Evolutionary conservation across 2,797 vertebrate genomes (phyloP), one percentile per base, ranked within the genome.

Genomic region (Eospalax fontanierii): DNA sequence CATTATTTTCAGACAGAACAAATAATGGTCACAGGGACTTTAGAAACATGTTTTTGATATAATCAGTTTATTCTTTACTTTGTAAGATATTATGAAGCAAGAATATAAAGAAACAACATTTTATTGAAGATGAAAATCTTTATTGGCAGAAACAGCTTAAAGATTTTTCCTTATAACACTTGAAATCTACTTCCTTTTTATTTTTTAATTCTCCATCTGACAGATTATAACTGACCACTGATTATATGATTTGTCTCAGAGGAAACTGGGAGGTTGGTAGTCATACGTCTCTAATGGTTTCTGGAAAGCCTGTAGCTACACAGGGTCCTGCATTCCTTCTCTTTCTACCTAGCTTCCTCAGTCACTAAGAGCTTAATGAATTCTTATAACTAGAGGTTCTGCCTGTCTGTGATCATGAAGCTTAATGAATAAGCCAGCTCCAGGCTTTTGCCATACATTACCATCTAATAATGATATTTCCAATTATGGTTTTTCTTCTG

Each of bases 1-100:
- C 35, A 74, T 83, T 92, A 11, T 89, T 68, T 95, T 76, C 71
- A 88, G 78, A 54, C 2, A 28, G 35, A 63, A 80, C 18, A 87
- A 86, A 68, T 80, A 93, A 94, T 59, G 38, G 38, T 63, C 40
- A 74, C 50, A 79, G 2, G 1, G 8, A 84, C 59, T 87, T 1
- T 24, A 54, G 78, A 71, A 54, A 74, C 4, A 12, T 63, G 14
- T 63, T 89, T n/a, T 33, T 93, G 46, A 2, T 12, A 68, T 50
- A 21, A 61, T 43, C 46, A 95, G 5, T 10, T 19, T 70, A 80
- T 40, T 83, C 63, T 80, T 94, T 82, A 35, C 63, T 46, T 82
- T 66, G 26, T 87, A 70, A 57, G 50, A 50, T 76, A 46, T 61
- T 80, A 74, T 84, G 82, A 95, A 18, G n/a, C 50, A 68, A 79